These are phyloP conservation scores for Nycticorax nycticorax DNA, from an alignment of 2,113 vertebrate species.

Conservation along the genomic window DNA sequence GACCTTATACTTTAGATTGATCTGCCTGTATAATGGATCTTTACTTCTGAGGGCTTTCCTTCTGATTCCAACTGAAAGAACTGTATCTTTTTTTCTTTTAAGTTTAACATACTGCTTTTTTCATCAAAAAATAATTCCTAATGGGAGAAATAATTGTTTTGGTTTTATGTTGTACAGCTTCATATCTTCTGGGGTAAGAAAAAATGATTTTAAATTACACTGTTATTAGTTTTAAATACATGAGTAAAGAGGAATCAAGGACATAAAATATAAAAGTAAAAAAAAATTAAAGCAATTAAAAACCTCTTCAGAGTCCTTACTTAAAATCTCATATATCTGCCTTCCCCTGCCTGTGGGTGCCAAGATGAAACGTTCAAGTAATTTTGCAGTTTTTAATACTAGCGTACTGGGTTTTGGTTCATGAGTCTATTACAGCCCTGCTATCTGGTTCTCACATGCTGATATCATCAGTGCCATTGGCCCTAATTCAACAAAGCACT, in stretches of 20 bases:
- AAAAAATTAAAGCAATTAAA: background rate
- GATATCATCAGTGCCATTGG: background rate
- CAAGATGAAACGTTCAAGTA: background rate
- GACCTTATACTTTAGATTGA: background rate
- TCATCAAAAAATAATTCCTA: background rate
- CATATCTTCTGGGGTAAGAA: background rate
- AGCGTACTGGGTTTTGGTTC: background rate
- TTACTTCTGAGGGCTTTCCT: background rate
- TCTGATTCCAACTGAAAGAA: constrained; percentile 4
- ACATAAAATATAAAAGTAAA: background rate
- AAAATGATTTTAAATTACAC: background rate
- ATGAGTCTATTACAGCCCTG: background rate
- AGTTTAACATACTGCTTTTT: background rate
- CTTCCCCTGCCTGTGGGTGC: background rate
- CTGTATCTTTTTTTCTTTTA: background rate
- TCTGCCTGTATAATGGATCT: background rate
- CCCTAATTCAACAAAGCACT: constrained; percentile 1
- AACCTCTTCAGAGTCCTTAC: background rate
- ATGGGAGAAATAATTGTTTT: constrained; percentile 18
- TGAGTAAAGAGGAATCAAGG: background rate
- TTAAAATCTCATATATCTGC: background rate
- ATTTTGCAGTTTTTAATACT: background rate
- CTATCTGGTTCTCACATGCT: background rate
- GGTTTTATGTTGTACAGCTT: background rate
- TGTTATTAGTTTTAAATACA: constrained; percentile 11